Percentiles rank a stretch among this genome's conserved stretches.
Evolutionary conservation across 2,888 invertebrate genomes (phyloP).

Genomic region (Amblyjoppa fuscipennis): DNA sequence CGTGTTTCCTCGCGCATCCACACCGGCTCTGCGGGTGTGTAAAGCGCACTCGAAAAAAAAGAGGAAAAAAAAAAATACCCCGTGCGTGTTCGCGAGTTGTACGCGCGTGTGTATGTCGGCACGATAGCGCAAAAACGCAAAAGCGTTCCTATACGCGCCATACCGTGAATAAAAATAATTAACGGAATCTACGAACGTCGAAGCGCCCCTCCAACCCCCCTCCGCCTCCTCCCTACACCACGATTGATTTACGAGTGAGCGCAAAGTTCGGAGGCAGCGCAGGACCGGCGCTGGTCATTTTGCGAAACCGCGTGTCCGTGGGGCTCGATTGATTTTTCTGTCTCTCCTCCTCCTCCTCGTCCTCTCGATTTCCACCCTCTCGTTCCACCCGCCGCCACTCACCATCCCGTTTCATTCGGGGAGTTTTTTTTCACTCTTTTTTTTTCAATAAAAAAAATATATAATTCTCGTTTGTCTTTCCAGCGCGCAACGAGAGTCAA

Average conservation of each 20-base stretch:
- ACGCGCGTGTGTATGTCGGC: conserved; percentile 47
- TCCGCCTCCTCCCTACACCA: conserved; percentile 50
- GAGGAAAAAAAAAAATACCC: conserved; percentile 4
- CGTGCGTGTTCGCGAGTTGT: conserved; percentile 34
- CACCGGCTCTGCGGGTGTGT: conserved; percentile 14
- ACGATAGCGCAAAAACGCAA: conserved; percentile 62
- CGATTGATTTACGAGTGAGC: conserved; percentile 81
- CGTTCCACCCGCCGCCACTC: conserved; percentile 22
- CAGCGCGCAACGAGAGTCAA: conserved; percentile 45
- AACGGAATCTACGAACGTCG: conserved; percentile 80
- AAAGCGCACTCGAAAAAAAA: conserved; percentile 50
- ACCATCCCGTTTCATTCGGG: conserved; percentile 44
- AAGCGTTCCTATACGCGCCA: conserved; percentile 75
- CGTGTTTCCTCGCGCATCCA: conserved; percentile 47
- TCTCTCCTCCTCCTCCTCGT: conserved; percentile 41
- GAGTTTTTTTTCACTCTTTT: conserved; percentile 39
- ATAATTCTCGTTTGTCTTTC: conserved; percentile 56
- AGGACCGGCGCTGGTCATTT: conserved; percentile 75
- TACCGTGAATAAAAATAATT: conserved; percentile 82
- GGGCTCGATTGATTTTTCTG: conserved; percentile 80
- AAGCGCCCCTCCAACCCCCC: conserved; percentile 59
- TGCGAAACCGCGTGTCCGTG: conserved; percentile 80
- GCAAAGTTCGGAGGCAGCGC: conserved; percentile 75
- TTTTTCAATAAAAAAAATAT: conserved; percentile 2
- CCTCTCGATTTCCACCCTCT: conserved; percentile 15